phyloP scores from a whole-genome alignment of 2,113 vertebrate genomes.

The Pungitius pungitius region DNA sequence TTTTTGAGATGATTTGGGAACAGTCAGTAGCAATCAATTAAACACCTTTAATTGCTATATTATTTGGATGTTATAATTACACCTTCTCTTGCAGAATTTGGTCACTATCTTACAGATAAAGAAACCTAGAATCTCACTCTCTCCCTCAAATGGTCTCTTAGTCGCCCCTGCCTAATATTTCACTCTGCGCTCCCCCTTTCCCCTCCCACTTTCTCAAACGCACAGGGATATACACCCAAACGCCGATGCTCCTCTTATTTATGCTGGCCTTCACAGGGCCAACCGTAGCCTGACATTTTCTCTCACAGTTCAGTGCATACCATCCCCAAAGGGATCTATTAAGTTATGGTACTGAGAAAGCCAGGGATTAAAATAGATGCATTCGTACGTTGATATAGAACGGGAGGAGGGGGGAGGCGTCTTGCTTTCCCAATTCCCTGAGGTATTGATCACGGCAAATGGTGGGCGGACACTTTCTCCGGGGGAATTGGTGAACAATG shows the following conservation, averaged over 20 bases:
- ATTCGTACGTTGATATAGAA: conserved; percentile 53
- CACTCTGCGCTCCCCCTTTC: conserved; percentile 12
- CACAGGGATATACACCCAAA: conserved; percentile 38
- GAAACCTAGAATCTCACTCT: conserved; percentile 18
- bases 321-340: conserved; percentile 80
- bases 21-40: background rate
- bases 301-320: conserved; percentile 73
- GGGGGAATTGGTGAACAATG: conserved; percentile 2
- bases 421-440: conserved; percentile 26
- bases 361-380: conserved; percentile 67
- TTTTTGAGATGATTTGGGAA: background rate
- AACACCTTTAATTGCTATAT: background rate
- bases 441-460: conserved; percentile 46
- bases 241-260: conserved; percentile 58
- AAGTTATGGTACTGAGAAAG: conserved; percentile 70
- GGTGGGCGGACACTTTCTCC: conserved; percentile 20
- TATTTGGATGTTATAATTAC: background rate
- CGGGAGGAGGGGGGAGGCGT: conserved; percentile 7
- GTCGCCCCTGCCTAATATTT: conserved; percentile 18
- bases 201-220: conserved; percentile 36
- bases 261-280: conserved; percentile 62
- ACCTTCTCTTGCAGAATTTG: background rate
- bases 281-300: conserved; percentile 73
- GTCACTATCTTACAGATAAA: background rate
- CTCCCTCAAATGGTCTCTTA: conserved; percentile 9